phyloP scores from a whole-genome alignment of 2,797 vertebrate genomes.

The Acrossocheilus fasciatus region DNA sequence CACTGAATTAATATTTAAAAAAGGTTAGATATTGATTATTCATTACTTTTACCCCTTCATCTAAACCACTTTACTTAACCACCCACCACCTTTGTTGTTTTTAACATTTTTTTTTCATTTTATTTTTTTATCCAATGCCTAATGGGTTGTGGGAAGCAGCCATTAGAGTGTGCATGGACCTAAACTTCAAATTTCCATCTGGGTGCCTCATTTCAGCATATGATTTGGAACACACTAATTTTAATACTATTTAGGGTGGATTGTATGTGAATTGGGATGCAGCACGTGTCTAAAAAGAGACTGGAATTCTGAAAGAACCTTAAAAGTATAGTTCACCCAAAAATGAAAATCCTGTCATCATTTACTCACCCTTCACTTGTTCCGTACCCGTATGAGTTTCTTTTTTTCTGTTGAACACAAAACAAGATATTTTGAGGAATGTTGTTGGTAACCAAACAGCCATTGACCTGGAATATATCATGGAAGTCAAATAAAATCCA shows the following conservation, averaged over 20 bases:
- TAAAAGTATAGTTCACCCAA: background rate
- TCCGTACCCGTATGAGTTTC: no score
- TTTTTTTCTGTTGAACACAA: no score
- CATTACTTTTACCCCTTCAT: background rate
- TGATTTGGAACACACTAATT: no score
- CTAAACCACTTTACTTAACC: background rate
- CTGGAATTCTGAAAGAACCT: background rate
- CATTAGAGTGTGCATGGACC: no score
- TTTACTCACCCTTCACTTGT: background rate
- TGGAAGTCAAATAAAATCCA: background rate
- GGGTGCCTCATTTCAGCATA: no score
- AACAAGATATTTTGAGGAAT: no score
- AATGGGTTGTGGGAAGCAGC: no score
- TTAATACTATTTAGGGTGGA: no score
- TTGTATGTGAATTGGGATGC: no score
- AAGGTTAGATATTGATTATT: background rate
- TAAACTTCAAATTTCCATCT: no score
- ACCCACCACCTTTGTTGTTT: background rate
- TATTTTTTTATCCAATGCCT: no score
- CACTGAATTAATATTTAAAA: background rate
- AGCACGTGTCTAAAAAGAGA: no score
- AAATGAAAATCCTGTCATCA: background rate
- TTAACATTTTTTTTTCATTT: background rate
- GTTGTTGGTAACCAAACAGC: background rate
- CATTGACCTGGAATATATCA: background rate